Conservation (phyloP, 2,113 vertebrate species). For the Anarhynchus alexandrinus region DNA sequence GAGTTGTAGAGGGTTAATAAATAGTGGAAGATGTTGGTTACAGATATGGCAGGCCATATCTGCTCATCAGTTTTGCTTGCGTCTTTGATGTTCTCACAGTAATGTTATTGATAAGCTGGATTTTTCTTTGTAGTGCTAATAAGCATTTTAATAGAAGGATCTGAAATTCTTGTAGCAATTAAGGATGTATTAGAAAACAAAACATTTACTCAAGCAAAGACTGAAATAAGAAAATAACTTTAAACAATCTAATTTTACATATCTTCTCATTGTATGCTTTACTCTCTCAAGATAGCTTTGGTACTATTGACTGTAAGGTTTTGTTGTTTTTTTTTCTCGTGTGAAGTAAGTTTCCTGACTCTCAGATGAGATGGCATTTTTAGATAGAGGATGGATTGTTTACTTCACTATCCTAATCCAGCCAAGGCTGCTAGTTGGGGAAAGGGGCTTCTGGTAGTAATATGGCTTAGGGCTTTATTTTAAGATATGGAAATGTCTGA, state of each 20-base stretch:
- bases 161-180: not conserved
- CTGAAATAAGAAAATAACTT: not conserved
- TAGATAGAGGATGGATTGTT: not conserved
- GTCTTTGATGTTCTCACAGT: slow-evolving; percentile 35
- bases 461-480: not conserved
- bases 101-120: not conserved
- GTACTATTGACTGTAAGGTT: not conserved
- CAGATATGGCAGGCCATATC: not conserved
- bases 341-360: not conserved
- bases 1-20: slow-evolving; percentile 22
- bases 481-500: not conserved
- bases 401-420: not conserved
- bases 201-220: not conserved
- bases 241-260: not conserved
- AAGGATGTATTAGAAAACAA: not conserved
- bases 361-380: not conserved
- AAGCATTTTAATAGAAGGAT: not conserved
- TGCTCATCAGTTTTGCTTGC: not conserved
- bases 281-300: not conserved
- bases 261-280: not conserved
- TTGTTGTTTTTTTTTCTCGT: not conserved
- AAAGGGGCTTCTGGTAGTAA: not conserved
- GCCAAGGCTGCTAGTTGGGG: not conserved
- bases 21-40: not conserved
- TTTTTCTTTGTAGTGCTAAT: slow-evolving; percentile 41